Evolutionary conservation across 2,113 vertebrate genomes (phyloP).

Genomic region (Brachyistius frenatus): DNA sequence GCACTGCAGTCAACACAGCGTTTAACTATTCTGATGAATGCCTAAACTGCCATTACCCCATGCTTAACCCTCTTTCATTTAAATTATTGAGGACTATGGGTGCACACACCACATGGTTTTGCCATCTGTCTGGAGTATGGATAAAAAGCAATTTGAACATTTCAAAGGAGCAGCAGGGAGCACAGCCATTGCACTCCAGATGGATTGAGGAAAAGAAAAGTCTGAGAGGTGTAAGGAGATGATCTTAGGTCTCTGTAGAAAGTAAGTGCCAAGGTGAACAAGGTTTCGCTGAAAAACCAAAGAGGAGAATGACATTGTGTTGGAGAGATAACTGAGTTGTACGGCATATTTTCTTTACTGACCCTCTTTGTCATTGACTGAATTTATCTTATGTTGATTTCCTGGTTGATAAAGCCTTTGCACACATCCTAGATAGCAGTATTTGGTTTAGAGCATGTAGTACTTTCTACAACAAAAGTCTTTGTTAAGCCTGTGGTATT

Average conservation of each 20-base stretch:
- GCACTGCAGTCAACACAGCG: not conserved
- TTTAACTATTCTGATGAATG: constrained; percentile 53
- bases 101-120: constrained; percentile 70
- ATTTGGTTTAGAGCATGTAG: constrained; percentile 1
- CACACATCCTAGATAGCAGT: constrained; percentile 16
- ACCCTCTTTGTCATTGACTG: constrained; percentile 20
- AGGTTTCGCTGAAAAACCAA: constrained; percentile 22
- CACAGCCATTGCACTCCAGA: constrained; percentile 47
- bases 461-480: not conserved
- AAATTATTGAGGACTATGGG: constrained; percentile 69
- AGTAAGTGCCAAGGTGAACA: constrained; percentile 11
- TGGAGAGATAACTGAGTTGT: constrained; percentile 13
- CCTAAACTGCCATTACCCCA: constrained; percentile 58
- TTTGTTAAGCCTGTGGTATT: constrained; percentile 1
- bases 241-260: constrained; percentile 10
- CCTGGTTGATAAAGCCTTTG: constrained; percentile 32
- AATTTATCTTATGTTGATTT: constrained; percentile 21
- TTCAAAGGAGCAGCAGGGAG: constrained; percentile 46
- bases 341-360: constrained; percentile 4
- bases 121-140: constrained; percentile 73
- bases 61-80: constrained; percentile 71
- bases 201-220: constrained; percentile 39
- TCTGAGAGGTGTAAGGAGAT: constrained; percentile 13
- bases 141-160: constrained; percentile 53
- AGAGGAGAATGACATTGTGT: constrained; percentile 22